phyloP scores from a whole-genome alignment of 2,113 vertebrate species.

The Rostratula benghalensis region DNA sequence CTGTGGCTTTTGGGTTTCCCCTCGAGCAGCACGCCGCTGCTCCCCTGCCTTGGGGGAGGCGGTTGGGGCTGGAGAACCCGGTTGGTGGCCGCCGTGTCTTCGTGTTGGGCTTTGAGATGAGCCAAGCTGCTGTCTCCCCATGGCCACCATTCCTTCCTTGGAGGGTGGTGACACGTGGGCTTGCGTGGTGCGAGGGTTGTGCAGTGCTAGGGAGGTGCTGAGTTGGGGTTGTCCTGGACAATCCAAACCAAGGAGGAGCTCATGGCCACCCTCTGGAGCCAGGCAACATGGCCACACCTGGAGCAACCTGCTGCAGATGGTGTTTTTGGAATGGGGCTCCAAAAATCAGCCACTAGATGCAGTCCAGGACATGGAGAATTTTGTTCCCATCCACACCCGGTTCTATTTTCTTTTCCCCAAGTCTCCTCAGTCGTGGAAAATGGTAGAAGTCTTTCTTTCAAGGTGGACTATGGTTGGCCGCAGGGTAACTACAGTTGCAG shows the following conservation, averaged over 20 bases:
- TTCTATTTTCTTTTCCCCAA: background rate
- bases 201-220: background rate
- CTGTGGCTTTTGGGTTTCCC: conserved; percentile 74
- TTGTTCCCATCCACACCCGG: background rate
- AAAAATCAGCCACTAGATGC: background rate
- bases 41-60: background rate
- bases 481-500: background rate
- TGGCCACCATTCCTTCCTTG: background rate
- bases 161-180: background rate
- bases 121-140: background rate
- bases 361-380: background rate
- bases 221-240: background rate
- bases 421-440: background rate
- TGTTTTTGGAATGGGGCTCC: background rate
- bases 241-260: background rate
- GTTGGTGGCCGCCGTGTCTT: background rate
- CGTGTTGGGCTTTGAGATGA: background rate
- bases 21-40: background rate
- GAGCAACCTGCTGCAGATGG: background rate
- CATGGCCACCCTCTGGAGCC: background rate
- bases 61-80: background rate
- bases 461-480: background rate
- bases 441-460: background rate
- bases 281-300: background rate
- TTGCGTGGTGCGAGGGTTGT: fast-evolving